Evolutionary conservation across 2,888 invertebrate genomes (phyloP).

Genomic region (Latheticus oryzae): DNA sequence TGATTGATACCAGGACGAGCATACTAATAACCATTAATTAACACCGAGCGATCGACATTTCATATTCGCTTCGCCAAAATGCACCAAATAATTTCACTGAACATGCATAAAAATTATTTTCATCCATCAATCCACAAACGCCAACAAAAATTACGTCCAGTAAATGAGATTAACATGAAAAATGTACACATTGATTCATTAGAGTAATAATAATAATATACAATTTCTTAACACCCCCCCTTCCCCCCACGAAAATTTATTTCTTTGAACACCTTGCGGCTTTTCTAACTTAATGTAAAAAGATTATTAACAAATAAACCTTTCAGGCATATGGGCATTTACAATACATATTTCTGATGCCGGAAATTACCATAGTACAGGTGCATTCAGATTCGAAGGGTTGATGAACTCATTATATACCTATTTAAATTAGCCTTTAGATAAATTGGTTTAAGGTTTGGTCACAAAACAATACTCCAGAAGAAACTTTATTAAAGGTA

Average conservation of each 20-base stretch:
- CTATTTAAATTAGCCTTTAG: conserved; percentile 26
- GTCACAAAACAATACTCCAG: conserved; percentile 10
- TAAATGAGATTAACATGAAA: no score
- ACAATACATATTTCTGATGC: conserved; percentile 11
- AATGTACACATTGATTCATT: no score
- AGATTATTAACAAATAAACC: no score
- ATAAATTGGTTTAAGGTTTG: conserved; percentile 11
- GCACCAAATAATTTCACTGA: conserved; percentile 5
- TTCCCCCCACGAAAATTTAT: conserved; percentile 5
- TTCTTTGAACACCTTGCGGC: no score
- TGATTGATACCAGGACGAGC: conserved; percentile 37
- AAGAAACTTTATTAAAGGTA: conserved; percentile 23
- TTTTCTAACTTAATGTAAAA: no score
- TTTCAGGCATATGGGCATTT: not conserved
- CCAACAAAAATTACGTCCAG: no score
- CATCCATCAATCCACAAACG: not conserved
- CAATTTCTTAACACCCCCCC: no score
- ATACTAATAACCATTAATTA: conserved; percentile 42
- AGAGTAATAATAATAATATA: no score
- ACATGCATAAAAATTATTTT: conserved; percentile 1
- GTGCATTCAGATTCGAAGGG: conserved; percentile 25
- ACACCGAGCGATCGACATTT: conserved; percentile 24
- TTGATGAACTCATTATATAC: conserved; percentile 29
- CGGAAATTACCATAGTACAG: conserved; percentile 31
- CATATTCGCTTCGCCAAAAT: conserved; percentile 12